A percentile compares a stretch with the other conserved stretches of the same genome.
These are phyloP conservation scores for Asarcornis scutulata DNA, from an alignment of 2,113 vertebrate genomes.

Conservation along the genomic window DNA sequence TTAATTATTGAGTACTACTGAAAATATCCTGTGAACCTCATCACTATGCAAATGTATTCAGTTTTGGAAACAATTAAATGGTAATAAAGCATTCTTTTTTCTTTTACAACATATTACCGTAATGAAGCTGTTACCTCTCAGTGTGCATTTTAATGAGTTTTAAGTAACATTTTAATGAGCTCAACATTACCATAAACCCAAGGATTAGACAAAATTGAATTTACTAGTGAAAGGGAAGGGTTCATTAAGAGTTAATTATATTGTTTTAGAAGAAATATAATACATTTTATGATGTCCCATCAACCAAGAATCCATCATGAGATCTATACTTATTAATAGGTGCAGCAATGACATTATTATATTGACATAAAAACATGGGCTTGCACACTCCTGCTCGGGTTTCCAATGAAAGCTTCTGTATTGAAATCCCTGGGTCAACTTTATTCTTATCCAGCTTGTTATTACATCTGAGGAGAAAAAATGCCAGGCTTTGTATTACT, in stretches of 20 bases:
- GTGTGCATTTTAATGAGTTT: conserved; percentile 94
- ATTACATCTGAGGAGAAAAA: conserved; percentile 54
- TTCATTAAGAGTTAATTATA: conserved; percentile 93
- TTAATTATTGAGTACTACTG: conserved; percentile 82
- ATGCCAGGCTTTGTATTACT: conserved; percentile 22
- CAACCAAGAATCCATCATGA: conserved; percentile 52
- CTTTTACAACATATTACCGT: conserved; percentile 87
- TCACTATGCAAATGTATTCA: conserved; percentile 92
- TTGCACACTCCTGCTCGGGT: conserved; percentile 1
- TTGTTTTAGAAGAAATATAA: conserved; percentile 81
- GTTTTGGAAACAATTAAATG: conserved; percentile 90
- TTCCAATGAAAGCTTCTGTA: conserved; percentile 43
- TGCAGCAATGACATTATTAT: conserved; percentile 69
- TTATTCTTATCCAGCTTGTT: conserved; percentile 40
- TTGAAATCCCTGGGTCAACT: conserved; percentile 60
- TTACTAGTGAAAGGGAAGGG: conserved; percentile 77
- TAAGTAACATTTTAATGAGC: conserved; percentile 96
- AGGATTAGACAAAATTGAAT: conserved; percentile 90
- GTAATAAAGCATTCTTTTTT: conserved; percentile 89
- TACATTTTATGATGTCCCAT: conserved; percentile 72
- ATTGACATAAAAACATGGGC: conserved; percentile 46
- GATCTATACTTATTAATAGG: conserved; percentile 64
- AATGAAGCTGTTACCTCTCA: conserved; percentile 94
- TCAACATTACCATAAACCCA: conserved; percentile 90
- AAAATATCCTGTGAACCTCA: conserved; percentile 77